Evolutionary conservation across 30 jellyfish, hydroid and myxozoan species (phyloP), one percentile per base, ranked within the genome.

Genomic region (Turritopsis rubra): DNA sequence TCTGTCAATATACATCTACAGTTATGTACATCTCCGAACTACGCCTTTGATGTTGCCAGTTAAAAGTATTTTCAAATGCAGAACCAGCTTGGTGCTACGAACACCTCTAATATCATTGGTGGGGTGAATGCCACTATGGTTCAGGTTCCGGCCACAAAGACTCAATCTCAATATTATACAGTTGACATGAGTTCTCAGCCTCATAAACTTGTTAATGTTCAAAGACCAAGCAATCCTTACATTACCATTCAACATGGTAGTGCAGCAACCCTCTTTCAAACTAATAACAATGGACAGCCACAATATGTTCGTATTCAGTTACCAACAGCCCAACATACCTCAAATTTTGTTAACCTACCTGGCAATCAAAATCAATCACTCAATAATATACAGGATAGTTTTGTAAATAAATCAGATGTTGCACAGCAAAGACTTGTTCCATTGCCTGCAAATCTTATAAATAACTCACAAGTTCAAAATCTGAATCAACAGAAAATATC

Each of bases 221-320:
- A 28, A 23, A 28, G 65, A 23, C 54, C 65, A 21, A 52, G 65
- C 13, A 26, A 21, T 0, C 82, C 54, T 20, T 74, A 24, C 54
- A 74, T 74, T 8, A 74, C 82, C 82, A 29, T 74, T 74, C 82
- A 74, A 29, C 76, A 22, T n/a, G 60, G 60, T 41, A 66, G 76
- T 66, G 76, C 29, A 66, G 27, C 65, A 29, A 21, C 53, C 13
- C 24, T 74, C 0, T n/a, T 0, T 24, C 82, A 28, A 13, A 8
- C 24, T 7, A 16, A 18, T 13, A 74, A 16, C 65, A 29, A 21
- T 1, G 8, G 27, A 9, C 26, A 52, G 9, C 54, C 53, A 30
- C 82, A 74, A 24, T 29, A 24, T 74, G 82, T 74, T 74, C 82
- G 41, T n/a, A 0, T 74, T 74, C 82, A 74, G 24, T n/a, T 74